Evolutionary conservation across 2,113 vertebrate genomes (phyloP).

Genomic region (Bettongia penicillata): DNA sequence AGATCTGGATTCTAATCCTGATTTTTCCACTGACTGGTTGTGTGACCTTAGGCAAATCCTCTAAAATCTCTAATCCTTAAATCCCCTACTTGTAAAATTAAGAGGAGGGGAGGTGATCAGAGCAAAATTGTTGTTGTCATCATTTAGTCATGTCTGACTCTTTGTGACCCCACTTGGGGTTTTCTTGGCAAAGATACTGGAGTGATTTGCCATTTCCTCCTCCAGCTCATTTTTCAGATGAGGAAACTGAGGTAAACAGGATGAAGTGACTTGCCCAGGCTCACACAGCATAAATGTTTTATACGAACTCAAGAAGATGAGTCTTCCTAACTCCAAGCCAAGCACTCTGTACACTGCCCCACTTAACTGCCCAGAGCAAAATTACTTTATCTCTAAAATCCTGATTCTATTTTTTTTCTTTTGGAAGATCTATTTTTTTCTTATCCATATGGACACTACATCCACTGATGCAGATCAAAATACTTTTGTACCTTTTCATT

Average conservation of each 20-base stretch:
- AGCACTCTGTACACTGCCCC: not conserved
- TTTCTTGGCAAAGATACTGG: not conserved
- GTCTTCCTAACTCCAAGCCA: not conserved
- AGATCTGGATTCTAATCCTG: not conserved
- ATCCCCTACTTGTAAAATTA: not conserved
- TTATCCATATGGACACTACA: not conserved
- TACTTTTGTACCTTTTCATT: not conserved
- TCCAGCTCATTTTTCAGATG: not conserved
- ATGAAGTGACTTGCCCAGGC: not conserved
- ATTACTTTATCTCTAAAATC: not conserved
- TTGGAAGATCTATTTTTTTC: not conserved
- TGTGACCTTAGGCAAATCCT: not conserved
- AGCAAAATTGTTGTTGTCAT: not conserved
- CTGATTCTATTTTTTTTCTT: not conserved
- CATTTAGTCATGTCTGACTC: not conserved
- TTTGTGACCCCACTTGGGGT: not conserved
- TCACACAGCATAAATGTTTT: not conserved
- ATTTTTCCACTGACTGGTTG: not conserved
- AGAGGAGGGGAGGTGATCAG: not conserved
- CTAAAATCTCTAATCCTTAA: not conserved
- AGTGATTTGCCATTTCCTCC: not conserved
- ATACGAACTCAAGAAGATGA: not conserved
- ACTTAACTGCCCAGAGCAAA: not conserved
- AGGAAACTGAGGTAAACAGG: not conserved
- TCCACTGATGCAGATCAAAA: not conserved